Conservation (phyloP, 2,888 invertebrate species). For the Sisyra terminalis region DNA sequence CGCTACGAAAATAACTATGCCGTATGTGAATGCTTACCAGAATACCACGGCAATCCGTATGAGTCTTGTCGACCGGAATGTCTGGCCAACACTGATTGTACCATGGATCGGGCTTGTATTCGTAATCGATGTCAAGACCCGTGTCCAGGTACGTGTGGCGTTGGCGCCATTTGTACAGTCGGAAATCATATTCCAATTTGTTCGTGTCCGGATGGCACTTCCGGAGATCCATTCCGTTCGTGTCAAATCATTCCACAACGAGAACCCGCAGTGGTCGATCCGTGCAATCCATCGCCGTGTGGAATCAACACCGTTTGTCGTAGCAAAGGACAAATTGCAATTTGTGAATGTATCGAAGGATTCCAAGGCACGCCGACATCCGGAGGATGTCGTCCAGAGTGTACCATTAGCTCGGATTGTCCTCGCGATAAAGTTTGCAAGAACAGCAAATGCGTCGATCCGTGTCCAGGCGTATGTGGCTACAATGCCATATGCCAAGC, state of each 20-base stretch:
- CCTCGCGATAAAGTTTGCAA: constrained; percentile 56
- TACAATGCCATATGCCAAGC: constrained; percentile 59
- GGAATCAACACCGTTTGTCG: constrained; percentile 61
- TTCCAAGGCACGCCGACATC: constrained; percentile 53
- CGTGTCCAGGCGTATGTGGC: constrained; percentile 68
- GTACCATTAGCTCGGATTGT: constrained; percentile 68
- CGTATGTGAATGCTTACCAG: constrained; percentile 55
- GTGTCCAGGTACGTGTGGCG: constrained; percentile 66
- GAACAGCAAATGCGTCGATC: constrained; percentile 63
- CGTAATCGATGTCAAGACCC: constrained; percentile 73
- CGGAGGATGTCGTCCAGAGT: constrained; percentile 66
- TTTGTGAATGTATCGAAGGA: constrained; percentile 61
- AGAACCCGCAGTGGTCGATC: constrained; percentile 19
- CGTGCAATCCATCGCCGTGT: constrained; percentile 47
- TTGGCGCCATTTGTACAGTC: constrained; percentile 61
- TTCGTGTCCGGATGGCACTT: constrained; percentile 34
- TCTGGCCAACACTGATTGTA: constrained; percentile 69
- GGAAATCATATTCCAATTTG: constrained; percentile 51
- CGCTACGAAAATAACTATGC: constrained; percentile 50
- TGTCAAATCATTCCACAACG: constrained; percentile 22
- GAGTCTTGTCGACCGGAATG: constrained; percentile 70
- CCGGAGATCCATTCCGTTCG: constrained; percentile 35
- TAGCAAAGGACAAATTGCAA: constrained; percentile 32
- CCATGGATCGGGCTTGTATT: constrained; percentile 64
- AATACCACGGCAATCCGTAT: constrained; percentile 60